phyloP scores from a whole-genome alignment of 2,113 vertebrate species.

The Ondatra zibethicus region DNA sequence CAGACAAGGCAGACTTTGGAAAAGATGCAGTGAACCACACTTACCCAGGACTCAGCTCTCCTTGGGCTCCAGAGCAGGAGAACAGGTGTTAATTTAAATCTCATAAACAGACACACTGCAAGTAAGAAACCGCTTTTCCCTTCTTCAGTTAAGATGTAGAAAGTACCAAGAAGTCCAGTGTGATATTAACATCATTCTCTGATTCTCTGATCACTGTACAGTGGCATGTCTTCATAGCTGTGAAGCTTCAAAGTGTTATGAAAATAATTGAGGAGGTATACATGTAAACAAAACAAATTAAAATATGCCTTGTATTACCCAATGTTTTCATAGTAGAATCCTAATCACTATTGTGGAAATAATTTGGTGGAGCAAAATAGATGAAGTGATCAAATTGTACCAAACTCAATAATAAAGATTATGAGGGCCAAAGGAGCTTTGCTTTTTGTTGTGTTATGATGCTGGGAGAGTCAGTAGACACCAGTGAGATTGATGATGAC shows the following conservation, averaged over 20 bases:
- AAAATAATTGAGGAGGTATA: neutral
- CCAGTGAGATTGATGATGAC: neutral
- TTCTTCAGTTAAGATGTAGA: conserved; percentile 2
- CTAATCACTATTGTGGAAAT: neutral
- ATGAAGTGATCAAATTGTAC: neutral
- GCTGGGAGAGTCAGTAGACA: neutral
- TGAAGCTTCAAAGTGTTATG: neutral
- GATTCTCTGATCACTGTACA: neutral
- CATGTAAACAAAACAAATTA: neutral
- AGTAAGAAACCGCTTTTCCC: neutral
- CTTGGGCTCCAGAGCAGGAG: neutral
- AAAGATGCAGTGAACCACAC: neutral
- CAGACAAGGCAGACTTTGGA: neutral
- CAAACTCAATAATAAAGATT: neutral
- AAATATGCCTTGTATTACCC: neutral
- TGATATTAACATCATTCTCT: neutral
- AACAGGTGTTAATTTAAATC: conserved; percentile 24
- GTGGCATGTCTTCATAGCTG: neutral
- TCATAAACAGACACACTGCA: neutral
- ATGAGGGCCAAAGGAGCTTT: neutral
- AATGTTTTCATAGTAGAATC: neutral
- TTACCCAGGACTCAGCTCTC: neutral
- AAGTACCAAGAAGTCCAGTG: neutral
- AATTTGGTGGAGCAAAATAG: neutral
- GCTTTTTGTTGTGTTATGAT: too few relatives aligned